Conservation (phyloP, 2,113 vertebrate species). For the Rynchops niger region DNA sequence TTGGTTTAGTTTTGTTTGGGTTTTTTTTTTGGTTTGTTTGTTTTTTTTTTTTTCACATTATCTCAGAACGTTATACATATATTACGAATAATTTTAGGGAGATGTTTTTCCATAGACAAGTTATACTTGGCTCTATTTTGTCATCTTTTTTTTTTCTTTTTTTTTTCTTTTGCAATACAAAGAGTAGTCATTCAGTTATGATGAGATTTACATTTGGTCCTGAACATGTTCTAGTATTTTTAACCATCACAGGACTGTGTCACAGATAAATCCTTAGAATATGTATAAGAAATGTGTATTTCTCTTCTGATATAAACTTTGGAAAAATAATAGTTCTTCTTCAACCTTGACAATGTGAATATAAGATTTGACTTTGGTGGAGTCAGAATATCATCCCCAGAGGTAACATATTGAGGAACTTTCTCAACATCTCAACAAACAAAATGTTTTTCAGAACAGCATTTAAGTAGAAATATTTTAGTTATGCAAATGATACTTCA, state of each 20-base stretch:
- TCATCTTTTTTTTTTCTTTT: background rate
- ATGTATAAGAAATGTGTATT: background rate
- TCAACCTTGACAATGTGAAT: background rate
- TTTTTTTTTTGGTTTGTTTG: background rate
- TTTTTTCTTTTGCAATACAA: background rate
- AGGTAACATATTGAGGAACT: background rate
- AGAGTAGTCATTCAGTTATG: background rate
- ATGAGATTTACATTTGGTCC: background rate
- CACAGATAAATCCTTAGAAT: background rate
- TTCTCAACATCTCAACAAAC: background rate
- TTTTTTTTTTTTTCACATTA: background rate
- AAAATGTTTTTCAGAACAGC: background rate
- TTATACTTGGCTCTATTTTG: background rate
- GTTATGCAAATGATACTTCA: background rate
- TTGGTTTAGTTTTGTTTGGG: no score
- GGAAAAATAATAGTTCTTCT: background rate
- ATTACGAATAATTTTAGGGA: background rate
- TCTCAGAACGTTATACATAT: background rate
- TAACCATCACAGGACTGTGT: background rate
- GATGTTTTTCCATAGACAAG: background rate
- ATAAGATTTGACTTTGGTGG: background rate
- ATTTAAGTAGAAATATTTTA: conserved; percentile 27
- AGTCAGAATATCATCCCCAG: background rate
- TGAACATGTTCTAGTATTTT: background rate
- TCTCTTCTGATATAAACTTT: background rate